Evolutionary conservation across 2,888 invertebrate genomes (phyloP).

Genomic region (Busseola fusca): DNA sequence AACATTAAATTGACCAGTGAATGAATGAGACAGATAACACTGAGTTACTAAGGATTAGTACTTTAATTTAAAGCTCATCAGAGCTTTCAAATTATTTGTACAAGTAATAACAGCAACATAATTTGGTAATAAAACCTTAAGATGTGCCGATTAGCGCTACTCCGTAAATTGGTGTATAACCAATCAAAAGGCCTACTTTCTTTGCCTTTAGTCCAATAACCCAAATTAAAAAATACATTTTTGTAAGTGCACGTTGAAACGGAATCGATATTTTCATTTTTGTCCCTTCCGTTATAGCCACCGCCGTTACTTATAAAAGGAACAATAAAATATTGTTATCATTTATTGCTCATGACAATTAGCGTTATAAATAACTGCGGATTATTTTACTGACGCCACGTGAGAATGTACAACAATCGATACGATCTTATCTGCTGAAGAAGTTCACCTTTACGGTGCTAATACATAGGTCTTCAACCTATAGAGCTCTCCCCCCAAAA

Average conservation of each 20-base stretch:
- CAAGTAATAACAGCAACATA: slow-evolving; percentile 21
- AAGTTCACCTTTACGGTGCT: slow-evolving; percentile 12
- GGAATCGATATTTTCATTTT: slow-evolving; percentile 45
- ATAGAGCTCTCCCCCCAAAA: slow-evolving; percentile 44
- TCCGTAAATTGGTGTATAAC: slow-evolving; percentile 41
- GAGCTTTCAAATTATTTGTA: slow-evolving; percentile 12
- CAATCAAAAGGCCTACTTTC: slow-evolving; percentile 54
- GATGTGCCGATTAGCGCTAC: slow-evolving; percentile 27
- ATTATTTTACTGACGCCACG: slow-evolving; percentile 27
- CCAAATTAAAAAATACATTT: slow-evolving; percentile 38
- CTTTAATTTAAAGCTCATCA: slow-evolving; percentile 7
- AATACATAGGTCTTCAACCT: slow-evolving; percentile 1
- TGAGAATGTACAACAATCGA: slow-evolving; percentile 25
- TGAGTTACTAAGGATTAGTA: neutral
- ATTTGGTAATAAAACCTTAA: slow-evolving; percentile 32
- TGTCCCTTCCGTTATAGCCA: slow-evolving; percentile 41
- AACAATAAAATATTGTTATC: slow-evolving; percentile 45
- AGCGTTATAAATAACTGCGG: slow-evolving; percentile 28
- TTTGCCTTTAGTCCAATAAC: slow-evolving; percentile 51
- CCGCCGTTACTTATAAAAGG: slow-evolving; percentile 24
- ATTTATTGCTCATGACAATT: slow-evolving; percentile 47
- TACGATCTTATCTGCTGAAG: slow-evolving; percentile 29
- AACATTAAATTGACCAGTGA: neutral
- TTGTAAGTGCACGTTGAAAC: slow-evolving; percentile 37
- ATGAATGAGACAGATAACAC: neutral